phyloP scores from a whole-genome alignment of 2,113 vertebrate species.

The Anguilla japonica region DNA sequence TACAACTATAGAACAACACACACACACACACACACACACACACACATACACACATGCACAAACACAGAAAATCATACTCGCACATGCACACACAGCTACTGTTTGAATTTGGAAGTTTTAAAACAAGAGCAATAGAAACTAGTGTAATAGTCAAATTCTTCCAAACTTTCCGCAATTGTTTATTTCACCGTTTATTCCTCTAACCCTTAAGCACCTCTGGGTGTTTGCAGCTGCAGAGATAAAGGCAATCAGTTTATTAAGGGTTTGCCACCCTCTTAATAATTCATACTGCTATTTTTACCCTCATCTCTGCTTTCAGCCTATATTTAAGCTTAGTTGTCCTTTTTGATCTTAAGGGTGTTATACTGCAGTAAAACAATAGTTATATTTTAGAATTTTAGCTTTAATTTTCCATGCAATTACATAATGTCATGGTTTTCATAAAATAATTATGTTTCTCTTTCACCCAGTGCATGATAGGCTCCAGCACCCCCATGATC shows the following conservation, averaged over 20 bases:
- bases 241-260: not conserved
- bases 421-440: not conserved
- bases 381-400: not conserved
- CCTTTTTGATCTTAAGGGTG: not conserved
- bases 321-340: not conserved
- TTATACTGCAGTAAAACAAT: not conserved
- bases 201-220: not conserved
- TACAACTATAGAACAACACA: not conserved
- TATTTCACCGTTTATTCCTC: not conserved
- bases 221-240: not conserved
- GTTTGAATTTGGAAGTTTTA: too few relatives aligned
- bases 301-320: not conserved
- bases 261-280: slow-evolving; percentile 5
- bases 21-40: too few relatives aligned
- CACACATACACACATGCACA: too few relatives aligned
- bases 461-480: not conserved
- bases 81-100: too few relatives aligned
- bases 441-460: not conserved
- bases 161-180: not conserved
- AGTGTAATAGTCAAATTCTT: not conserved
- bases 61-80: too few relatives aligned
- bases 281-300: not conserved
- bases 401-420: not conserved
- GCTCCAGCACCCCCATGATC: too few relatives aligned
- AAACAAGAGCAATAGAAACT: not conserved